These are phyloP conservation scores for Galaxea fascicularis DNA, from an alignment of 92 coral and sea anemone species.

Conservation along the genomic window DNA sequence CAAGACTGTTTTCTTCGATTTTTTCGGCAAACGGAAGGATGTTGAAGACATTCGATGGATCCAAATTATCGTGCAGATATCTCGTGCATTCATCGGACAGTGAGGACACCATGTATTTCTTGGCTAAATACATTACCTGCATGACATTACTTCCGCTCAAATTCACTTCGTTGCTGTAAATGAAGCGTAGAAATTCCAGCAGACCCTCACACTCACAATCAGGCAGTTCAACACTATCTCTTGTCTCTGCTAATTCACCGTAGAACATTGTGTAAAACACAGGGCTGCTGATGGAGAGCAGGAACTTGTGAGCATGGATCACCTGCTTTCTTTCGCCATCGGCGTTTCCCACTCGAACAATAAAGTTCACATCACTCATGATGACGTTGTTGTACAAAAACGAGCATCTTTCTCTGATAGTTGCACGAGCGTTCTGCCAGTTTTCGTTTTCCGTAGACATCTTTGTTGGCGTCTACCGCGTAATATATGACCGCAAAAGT, in stretches of 20 bases:
- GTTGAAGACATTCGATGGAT: slow-evolving; percentile 62
- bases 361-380: slow-evolving; percentile 62
- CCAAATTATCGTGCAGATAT: slow-evolving; percentile 57
- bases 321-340: neutral
- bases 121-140: slow-evolving; percentile 63
- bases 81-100: slow-evolving; percentile 56
- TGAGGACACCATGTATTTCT: slow-evolving; percentile 55
- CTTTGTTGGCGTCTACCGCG: neutral
- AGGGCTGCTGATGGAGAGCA: slow-evolving; percentile 63
- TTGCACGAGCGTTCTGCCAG: neutral
- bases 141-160: slow-evolving; percentile 44
- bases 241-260: slow-evolving; percentile 53
- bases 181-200: slow-evolving; percentile 52
- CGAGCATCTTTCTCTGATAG: slow-evolving; percentile 19
- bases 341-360: slow-evolving; percentile 1
- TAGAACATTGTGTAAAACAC: slow-evolving; percentile 68
- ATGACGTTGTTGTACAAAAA: slow-evolving; percentile 50
- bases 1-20: slow-evolving; percentile 51
- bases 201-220: slow-evolving; percentile 55
- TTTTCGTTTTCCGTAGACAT: neutral
- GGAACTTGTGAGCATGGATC: slow-evolving; percentile 64
- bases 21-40: slow-evolving; percentile 57
- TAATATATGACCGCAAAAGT: neutral
- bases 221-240: slow-evolving; percentile 53
- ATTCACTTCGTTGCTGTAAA: slow-evolving; percentile 55